Evolutionary conservation across 2,888 invertebrate genomes (phyloP).

Genomic region (Baccha elongata): DNA sequence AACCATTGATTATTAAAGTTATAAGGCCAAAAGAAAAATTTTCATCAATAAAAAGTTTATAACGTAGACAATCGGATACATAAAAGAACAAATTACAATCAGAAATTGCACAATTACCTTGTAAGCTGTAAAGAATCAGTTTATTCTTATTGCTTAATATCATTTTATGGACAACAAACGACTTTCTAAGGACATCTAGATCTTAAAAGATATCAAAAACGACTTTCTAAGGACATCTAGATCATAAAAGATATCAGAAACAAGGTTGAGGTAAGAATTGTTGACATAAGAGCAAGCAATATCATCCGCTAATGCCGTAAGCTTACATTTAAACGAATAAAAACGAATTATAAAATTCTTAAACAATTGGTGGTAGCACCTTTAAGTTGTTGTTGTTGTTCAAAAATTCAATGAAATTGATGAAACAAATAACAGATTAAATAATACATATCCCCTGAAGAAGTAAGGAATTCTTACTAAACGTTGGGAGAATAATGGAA

Average conservation of each 20-base stretch:
- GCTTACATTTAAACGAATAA: too few species aligned
- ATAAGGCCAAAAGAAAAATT: neutral
- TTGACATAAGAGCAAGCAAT: constrained; percentile 1
- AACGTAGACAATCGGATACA: neutral
- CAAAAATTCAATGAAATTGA: too few species aligned
- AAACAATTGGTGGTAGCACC: too few species aligned
- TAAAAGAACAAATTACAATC: constrained; percentile 1
- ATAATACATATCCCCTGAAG: too few species aligned
- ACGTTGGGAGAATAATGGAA: too few species aligned
- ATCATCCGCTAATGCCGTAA: too few species aligned
- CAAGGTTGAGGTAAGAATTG: neutral
- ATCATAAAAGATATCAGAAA: neutral
- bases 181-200: constrained; percentile 2
- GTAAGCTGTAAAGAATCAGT: neutral
- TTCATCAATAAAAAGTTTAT: neutral
- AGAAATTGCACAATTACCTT: neutral
- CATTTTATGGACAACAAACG: neutral
- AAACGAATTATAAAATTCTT: too few species aligned
- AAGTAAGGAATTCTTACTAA: too few species aligned
- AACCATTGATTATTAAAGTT: neutral
- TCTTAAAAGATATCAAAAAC: too few species aligned
- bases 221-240: too few species aligned
- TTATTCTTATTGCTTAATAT: neutral
- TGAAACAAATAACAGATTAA: too few species aligned
- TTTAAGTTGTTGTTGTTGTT: too few species aligned